Evolutionary conservation across 2,797 vertebrate genomes (phyloP).

Genomic region (Acropternis orthonyx): DNA sequence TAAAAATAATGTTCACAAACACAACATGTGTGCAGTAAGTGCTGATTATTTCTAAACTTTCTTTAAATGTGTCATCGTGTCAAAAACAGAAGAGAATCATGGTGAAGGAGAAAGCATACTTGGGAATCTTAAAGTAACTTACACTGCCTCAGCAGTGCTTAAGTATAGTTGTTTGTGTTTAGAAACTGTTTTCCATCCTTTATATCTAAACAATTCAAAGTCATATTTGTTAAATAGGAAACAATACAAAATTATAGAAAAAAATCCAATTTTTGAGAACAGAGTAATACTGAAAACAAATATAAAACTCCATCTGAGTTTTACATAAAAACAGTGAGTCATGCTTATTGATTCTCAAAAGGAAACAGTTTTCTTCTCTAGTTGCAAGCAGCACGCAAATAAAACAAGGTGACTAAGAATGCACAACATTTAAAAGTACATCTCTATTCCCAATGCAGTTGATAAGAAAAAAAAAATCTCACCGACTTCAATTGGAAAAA

Average conservation of each 20-base stretch:
- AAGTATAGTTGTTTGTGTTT: background rate
- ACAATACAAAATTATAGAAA: background rate
- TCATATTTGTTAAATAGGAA: background rate
- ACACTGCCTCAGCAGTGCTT: background rate
- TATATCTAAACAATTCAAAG: background rate
- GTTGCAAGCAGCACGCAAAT: background rate
- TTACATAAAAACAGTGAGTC: background rate
- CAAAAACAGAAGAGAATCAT: background rate
- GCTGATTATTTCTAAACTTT: background rate
- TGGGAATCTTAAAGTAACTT: background rate
- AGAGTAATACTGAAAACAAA: background rate
- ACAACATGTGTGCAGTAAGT: background rate
- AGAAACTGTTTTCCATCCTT: background rate
- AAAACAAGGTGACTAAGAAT: background rate
- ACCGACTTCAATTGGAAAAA: background rate
- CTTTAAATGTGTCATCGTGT: background rate
- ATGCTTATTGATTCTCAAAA: background rate
- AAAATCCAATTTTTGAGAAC: background rate
- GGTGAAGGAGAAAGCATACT: background rate
- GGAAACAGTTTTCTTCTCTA: background rate
- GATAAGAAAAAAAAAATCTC: background rate
- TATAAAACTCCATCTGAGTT: background rate
- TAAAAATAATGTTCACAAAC: background rate
- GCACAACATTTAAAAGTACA: conserved; percentile 52
- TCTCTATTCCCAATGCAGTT: background rate